Evolutionary conservation across 1,140 invertebrate species (phyloP).

Genomic region (Harpegnathos saltator): DNA sequence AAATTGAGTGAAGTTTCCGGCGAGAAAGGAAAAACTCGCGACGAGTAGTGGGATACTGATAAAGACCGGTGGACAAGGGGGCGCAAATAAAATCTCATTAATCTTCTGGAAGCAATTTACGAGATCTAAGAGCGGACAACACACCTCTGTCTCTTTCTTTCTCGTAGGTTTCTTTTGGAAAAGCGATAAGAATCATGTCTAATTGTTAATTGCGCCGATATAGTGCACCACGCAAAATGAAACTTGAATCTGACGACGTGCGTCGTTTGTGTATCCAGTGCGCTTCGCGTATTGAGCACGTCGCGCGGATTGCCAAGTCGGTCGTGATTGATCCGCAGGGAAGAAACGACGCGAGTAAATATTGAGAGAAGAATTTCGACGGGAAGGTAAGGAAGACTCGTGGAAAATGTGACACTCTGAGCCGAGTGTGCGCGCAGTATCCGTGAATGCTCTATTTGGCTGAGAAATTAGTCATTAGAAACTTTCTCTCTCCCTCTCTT

Average conservation of each 20-base stretch:
- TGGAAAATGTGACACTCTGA: neutral
- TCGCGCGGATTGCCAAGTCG: neutral
- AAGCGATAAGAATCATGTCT: slow-evolving; percentile 7
- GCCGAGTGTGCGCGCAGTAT: neutral
- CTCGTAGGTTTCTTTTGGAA: neutral
- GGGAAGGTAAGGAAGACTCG: neutral
- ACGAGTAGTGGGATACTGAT: slow-evolving; percentile 18
- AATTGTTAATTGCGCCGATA: slow-evolving; percentile 20
- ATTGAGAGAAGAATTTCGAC: neutral
- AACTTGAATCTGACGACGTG: neutral
- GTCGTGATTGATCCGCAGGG: neutral
- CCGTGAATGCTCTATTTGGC: neutral
- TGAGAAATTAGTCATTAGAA: too few relatives aligned
- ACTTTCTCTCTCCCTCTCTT: too few relatives aligned
- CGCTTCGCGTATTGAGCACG: neutral
- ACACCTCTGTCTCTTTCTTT: neutral
- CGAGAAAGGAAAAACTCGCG: neutral
- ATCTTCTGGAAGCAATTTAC: slow-evolving; percentile 15
- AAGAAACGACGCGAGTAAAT: neutral
- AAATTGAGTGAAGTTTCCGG: slow-evolving; percentile 17
- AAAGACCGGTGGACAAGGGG: neutral
- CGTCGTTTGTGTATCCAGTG: neutral
- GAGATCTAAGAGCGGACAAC: neutral
- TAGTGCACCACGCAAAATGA: neutral
- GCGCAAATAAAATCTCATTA: slow-evolving; percentile 36